Evolutionary conservation across 2,113 vertebrate genomes (phyloP), one percentile per base, ranked within the genome.

Genomic region (Corvus hawaiiensis): DNA sequence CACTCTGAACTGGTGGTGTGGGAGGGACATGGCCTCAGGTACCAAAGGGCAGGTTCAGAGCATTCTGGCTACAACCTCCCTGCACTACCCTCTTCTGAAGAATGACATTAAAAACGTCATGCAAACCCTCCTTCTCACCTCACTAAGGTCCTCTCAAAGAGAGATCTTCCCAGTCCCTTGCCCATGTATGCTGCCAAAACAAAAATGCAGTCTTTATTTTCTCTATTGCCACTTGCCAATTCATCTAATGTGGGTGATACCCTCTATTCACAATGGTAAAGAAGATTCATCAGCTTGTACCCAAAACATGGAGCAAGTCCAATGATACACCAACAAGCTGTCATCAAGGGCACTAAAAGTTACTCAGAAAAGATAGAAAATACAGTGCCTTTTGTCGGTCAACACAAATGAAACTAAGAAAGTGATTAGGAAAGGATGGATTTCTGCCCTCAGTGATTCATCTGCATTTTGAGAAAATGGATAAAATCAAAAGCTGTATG

Each of bases 381-480:
- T 19, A 37, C 11, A 20, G 48, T 18, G 48, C 32, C 49, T 90
- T 91, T 75, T 87, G 55, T 92, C 2, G 7, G 68, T 75, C 44
- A 78, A 68, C 11, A 68, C 14, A 75, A 84, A 76, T 39, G 87
- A 78, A 84, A 75, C 37, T 54, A 33, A 56, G 64, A 75, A 77
- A 81, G 18, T 56, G 54, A 49, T 61, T 67, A 37, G 35, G 48
- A 94, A 88, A 84, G 48, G 44, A 92, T 84, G 76, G 72, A 84
- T 95, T 89, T 78, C 86, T 89, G 68, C 59, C 61, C 32, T 30
- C 48, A 78, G 52, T 89, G 64, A 87, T 75, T 56, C 37, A 91
- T 89, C 71, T 96, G 66, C 43, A 23, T 87, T 87, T 93, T 79
- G 81, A 69, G 78, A 89, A 91, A 94, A 69, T 12, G 22, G 41